Conservation (phyloP, 2,888 invertebrate genomes). For the Tolmerus cingulatus region DNA sequence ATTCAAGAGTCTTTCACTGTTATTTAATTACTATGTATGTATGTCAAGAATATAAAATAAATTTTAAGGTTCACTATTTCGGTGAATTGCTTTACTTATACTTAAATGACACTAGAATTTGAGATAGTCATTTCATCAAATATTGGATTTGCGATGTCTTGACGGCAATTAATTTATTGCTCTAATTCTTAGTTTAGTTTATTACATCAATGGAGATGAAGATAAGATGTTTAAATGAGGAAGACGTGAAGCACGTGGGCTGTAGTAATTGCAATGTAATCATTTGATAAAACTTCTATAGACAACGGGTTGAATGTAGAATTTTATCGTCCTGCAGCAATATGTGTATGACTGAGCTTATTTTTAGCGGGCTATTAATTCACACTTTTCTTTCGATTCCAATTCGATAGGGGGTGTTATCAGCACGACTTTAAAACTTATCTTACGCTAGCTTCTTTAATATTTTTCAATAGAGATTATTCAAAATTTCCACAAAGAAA, state of each 20-base stretch:
- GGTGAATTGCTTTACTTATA: neutral
- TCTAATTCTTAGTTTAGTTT: neutral
- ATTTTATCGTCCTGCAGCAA: neutral
- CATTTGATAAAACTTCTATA: neutral
- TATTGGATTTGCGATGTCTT: neutral
- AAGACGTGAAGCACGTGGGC: neutral
- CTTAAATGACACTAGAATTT: neutral
- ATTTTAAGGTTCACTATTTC: too few relatives aligned
- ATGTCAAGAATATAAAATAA: too few relatives aligned
- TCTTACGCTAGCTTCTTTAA: too few relatives aligned
- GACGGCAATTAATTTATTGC: neutral
- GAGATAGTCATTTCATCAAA: neutral
- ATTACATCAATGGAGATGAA: neutral
- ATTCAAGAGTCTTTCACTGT: too few relatives aligned
- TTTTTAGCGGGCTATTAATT: neutral
- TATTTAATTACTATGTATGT: too few relatives aligned
- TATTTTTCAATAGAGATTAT: too few relatives aligned
- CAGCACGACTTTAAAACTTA: too few relatives aligned
- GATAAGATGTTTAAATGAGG: neutral
- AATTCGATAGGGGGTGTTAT: too few relatives aligned
- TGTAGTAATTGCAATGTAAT: neutral
- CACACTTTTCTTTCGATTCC: too few relatives aligned
- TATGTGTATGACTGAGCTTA: neutral
- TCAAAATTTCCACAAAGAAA: too few relatives aligned
- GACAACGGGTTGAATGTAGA: neutral